Evolutionary conservation across 2,797 vertebrate species (phyloP), one percentile per base, ranked within the genome.

Genomic region (Dryobates pubescens): DNA sequence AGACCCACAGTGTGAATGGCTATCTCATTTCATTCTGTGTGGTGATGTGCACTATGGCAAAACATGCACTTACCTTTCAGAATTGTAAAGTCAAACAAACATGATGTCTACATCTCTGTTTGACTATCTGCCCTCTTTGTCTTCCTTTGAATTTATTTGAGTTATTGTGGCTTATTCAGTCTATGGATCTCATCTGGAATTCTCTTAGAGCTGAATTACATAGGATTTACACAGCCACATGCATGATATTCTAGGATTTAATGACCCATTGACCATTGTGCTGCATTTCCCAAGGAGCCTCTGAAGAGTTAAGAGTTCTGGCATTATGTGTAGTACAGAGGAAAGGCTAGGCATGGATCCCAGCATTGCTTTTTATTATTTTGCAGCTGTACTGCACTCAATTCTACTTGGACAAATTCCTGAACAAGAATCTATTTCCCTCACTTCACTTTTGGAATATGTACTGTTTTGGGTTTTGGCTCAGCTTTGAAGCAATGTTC

Each of bases 301-400:
- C 87, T 80, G 80, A 96, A 95, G 94, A 91, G 96, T 96, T 96
- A 96, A 96, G 77, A 88, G 27, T 54, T 93, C 80, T 96, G 95
- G 93, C 12, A 0, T 68, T 86, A 61, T 51, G 70, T 82, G 71
- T 70, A 86, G 83, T 7, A 0, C 71, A 94, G 88, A 95, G 77
- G 69, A 84, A 91, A 92, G 69, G 51, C 85, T 94, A 82, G 77
- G 72, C 77, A 75, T 59, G 62, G 92, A 89, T 93, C 96, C 91
- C 93, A 95, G 59, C 62, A 67, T 96, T 95, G 91, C 95, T 93
- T 94, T 96, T 96, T 95, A 96, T 96, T 95, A 95, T 95, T 91
- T 91, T 95, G 95, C 96, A 96, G 96, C 96, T 96, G 96, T 95
- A 96, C 91, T 92, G 91, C 89, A 88, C 92, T 96, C 93, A 96